Conservation (phyloP, 2,113 vertebrate genomes). For the Podarcis raffonei region DNA sequence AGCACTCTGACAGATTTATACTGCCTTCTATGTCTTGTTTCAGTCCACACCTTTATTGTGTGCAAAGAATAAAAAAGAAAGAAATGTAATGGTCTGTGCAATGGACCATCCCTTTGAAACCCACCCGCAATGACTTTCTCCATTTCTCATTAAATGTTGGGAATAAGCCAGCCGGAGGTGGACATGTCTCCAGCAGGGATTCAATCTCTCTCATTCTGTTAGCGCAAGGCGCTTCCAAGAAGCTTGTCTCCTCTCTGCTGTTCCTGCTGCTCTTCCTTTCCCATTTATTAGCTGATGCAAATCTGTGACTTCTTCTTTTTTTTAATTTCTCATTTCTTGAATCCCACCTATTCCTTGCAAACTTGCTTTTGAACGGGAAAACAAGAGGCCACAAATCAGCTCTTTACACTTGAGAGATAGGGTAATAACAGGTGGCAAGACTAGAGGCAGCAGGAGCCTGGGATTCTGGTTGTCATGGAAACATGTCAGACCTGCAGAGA, state of each 20-base stretch:
- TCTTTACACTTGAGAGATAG: constrained; percentile 72
- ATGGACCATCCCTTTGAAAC: constrained; percentile 23
- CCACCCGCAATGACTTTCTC: neutral
- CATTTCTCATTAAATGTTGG: constrained; percentile 45
- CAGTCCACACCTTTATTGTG: constrained; percentile 4
- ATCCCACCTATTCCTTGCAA: constrained; percentile 18
- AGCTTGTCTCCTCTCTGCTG: neutral
- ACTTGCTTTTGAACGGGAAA: constrained; percentile 56
- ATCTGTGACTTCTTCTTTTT: neutral
- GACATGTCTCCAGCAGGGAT: constrained; percentile 48
- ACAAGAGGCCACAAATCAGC: constrained; percentile 34
- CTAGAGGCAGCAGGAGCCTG: constrained; percentile 68
- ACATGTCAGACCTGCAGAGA: constrained; percentile 72
- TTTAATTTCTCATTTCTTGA: neutral
- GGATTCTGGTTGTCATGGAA: constrained; percentile 74
- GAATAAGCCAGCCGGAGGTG: constrained; percentile 10
- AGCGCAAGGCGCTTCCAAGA: constrained; percentile 28
- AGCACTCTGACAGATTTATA: constrained; percentile 17
- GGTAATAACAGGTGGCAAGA: constrained; percentile 80
- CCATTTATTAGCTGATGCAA: constrained; percentile 12
- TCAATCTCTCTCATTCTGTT: constrained; percentile 39
- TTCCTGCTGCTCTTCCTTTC: constrained; percentile 19
- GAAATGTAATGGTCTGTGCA: constrained; percentile 18
- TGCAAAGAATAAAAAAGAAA: neutral
- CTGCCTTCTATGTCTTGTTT: constrained; percentile 29